Conservation (phyloP, 2,797 vertebrate genomes). For the Mus caroli region DNA sequence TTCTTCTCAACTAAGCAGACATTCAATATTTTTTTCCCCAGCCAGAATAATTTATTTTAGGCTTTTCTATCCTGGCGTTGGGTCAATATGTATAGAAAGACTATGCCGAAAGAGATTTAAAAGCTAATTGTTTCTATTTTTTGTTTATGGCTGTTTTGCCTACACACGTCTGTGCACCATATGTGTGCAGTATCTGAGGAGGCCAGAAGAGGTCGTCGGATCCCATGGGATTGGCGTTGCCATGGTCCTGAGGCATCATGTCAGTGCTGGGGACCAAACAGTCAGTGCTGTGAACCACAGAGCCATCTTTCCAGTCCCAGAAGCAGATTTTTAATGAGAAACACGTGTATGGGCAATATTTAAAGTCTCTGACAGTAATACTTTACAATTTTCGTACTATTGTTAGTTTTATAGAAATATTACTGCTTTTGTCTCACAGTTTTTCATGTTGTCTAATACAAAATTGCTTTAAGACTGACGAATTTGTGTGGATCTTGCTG, state of each 20-base stretch:
- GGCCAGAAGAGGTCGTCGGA: not conserved
- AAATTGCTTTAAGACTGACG: not conserved
- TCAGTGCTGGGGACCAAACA: not conserved
- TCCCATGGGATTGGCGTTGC: not conserved
- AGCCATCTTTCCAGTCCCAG: not conserved
- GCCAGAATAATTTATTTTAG: slow-evolving; percentile 55
- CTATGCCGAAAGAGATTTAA: not conserved
- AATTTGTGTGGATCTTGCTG: not conserved
- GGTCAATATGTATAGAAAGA: slow-evolving; percentile 19
- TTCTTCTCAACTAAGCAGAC: not conserved
- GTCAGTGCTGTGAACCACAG: not conserved
- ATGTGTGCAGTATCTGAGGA: not conserved
- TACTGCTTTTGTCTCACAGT: slow-evolving; percentile 1
- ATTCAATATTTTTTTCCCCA: slow-evolving; percentile 41
- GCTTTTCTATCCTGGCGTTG: not conserved
- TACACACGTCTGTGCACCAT: not conserved
- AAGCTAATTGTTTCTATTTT: not conserved
- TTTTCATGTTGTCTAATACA: not conserved
- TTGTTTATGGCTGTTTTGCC: not conserved
- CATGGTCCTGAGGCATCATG: not conserved
- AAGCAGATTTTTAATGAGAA: not conserved
- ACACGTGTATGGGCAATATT: not conserved
- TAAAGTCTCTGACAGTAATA: not conserved
- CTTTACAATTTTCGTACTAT: slow-evolving; percentile 9
- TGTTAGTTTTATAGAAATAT: slow-evolving; percentile 17